Base-by-base conservation (phyloP, 2,797 vertebrate genomes). In the Sitta carolinensis region DNA sequence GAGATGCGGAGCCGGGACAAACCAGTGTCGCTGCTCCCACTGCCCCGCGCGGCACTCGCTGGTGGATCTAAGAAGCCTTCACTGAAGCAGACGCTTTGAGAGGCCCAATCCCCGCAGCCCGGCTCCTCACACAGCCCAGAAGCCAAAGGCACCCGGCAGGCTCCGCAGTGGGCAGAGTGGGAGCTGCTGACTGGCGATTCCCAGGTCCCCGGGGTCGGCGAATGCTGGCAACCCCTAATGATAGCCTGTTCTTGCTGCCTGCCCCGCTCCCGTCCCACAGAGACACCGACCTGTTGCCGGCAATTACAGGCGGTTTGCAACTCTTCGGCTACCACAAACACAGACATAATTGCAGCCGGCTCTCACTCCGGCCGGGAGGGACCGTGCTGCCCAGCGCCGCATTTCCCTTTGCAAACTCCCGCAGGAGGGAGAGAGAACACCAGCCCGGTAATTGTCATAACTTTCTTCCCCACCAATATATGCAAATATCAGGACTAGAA, bases 251-350 rank as follows among this genome's bases (percentile, higher is more conserved):
- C 81, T 23, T 36, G 3, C 79, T 23, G 48, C 61, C 52, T 19
- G 82, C 92, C 80, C 69, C 2, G 10, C 61, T 90, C 66, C 26
- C 20, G 3, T 36, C 42, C 92, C 83, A 29, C 75, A 34, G 77
- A 67, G 74, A 79, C 87, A 84, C 43, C 18, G 59, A 84, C 87
- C 84, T 61, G 87, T 32, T 87, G 92, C 87, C 42, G 36, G 87
- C 89, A 92, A 95, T 96, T 92, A 89, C 52, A 48, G 82, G 79
- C 8, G 50, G 90, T 79, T 82, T 66, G 95, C 81, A 89, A 67
- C 70, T 79, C 48, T 62, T 29, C 5, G 18, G 70, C 78, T 66
- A 6, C 91, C 87, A 72, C 73, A 81, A 84, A 78, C 84, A 43
- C 0, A 59, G 70, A 62, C 70, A 26, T 87, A 93, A 94, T 80